Percentiles rank a stretch among this genome's conserved stretches.
These are phyloP conservation scores for Lasioglossum lativentre DNA, from an alignment of 2,888 invertebrate genomes.

Conservation along the genomic window DNA sequence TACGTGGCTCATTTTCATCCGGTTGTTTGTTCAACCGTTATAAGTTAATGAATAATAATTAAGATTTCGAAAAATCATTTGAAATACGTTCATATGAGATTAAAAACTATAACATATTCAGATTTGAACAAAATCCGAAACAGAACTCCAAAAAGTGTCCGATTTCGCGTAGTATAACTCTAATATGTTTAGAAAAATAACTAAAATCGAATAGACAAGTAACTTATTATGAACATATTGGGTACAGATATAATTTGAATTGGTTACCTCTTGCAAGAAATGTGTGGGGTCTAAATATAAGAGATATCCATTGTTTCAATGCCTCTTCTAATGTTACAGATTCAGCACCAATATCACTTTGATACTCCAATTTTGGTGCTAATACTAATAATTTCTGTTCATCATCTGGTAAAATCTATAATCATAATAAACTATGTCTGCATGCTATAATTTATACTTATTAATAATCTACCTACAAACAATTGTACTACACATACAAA, in stretches of 20 bases:
- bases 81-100: too few species aligned
- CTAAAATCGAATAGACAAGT: neutral
- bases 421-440: neutral
- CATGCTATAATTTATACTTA: neutral
- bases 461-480: neutral
- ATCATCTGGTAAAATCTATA: constrained; percentile 60
- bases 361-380: constrained; percentile 76
- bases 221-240: neutral
- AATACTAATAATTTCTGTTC: constrained; percentile 63
- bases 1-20: too few species aligned
- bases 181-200: too few species aligned
- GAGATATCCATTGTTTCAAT: constrained; percentile 74
- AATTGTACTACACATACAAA: constrained; percentile 47
- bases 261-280: constrained; percentile 71
- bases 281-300: constrained; percentile 72
- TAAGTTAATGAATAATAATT: too few species aligned
- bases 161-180: too few species aligned
- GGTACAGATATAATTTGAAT: neutral
- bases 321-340: constrained; percentile 75
- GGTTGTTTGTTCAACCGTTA: too few species aligned
- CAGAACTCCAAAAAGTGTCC: too few species aligned
- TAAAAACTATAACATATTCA: too few species aligned
- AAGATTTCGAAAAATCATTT: too few species aligned
- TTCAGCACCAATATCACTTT: constrained; percentile 74
- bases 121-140: too few species aligned